phyloP scores from a whole-genome alignment of 1,140 invertebrate genomes.

The Subanguina moxae region DNA sequence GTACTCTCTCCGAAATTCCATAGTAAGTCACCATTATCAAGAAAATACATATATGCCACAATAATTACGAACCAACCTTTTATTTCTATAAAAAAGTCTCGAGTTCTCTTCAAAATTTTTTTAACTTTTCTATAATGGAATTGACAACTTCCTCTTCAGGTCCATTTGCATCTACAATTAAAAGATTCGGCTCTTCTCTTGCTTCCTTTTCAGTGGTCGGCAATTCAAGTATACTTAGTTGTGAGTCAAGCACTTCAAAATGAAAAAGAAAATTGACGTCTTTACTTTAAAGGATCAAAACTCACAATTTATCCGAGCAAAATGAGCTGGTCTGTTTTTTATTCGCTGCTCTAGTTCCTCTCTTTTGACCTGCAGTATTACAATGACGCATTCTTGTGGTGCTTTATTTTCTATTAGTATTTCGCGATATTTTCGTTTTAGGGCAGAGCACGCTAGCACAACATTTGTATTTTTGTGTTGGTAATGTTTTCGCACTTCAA shows the following conservation, averaged over 20 bases:
- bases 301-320: conserved; percentile 10
- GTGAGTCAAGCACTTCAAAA: neutral
- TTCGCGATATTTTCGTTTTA: conserved; percentile 22
- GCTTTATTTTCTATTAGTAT: conserved; percentile 9
- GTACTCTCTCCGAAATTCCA: neutral
- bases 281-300: too few species aligned
- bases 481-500: neutral
- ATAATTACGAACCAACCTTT: too few species aligned
- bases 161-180: neutral
- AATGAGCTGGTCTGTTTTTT: conserved; percentile 8
- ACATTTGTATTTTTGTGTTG: neutral
- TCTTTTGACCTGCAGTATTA: conserved; percentile 9
- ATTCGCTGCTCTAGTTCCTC: conserved; percentile 5
- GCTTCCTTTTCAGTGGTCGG: neutral
- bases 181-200: neutral
- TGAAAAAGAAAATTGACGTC: too few species aligned
- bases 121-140: neutral
- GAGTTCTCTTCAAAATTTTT: neutral
- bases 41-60: too few species aligned
- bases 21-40: neutral
- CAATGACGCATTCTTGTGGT: neutral
- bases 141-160: neutral
- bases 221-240: neutral
- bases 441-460: conserved; percentile 30
- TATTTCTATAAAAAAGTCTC: too few species aligned